Conservation (phyloP, 2,797 vertebrate species). For the Amazona finschi region DNA sequence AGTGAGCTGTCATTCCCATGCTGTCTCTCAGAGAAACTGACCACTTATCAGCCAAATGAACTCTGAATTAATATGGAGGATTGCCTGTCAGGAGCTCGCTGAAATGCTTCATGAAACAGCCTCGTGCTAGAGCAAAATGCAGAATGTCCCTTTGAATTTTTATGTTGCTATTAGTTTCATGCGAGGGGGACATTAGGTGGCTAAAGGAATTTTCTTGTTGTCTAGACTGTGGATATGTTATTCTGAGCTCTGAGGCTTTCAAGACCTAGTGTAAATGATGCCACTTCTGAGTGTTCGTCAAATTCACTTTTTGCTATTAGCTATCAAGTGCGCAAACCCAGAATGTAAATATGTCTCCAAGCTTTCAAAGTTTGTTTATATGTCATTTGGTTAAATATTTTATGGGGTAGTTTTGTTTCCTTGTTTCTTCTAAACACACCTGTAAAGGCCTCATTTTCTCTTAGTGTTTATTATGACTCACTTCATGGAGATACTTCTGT, state of each 20-base stretch:
- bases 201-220: background rate
- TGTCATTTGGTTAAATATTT: background rate
- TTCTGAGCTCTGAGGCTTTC: background rate
- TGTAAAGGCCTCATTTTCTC: background rate
- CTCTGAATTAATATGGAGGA: conserved; percentile 8
- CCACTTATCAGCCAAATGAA: background rate
- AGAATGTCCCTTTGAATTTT: background rate
- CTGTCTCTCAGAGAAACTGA: background rate
- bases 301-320: background rate
- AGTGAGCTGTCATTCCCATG: background rate
- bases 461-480: background rate
- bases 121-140: background rate
- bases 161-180: background rate
- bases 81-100: background rate
- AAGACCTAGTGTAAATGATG: background rate
- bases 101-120: background rate
- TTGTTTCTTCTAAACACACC: background rate
- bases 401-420: background rate
- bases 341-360: background rate
- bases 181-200: background rate
- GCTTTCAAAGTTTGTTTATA: background rate
- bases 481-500: background rate
- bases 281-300: background rate
- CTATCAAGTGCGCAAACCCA: background rate
- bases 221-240: background rate